A percentile compares a stretch with the other conserved stretches of the same genome.
Conservation (phyloP, 92 coral and sea anemone species). For the Parazoanthus swiftii region DNA sequence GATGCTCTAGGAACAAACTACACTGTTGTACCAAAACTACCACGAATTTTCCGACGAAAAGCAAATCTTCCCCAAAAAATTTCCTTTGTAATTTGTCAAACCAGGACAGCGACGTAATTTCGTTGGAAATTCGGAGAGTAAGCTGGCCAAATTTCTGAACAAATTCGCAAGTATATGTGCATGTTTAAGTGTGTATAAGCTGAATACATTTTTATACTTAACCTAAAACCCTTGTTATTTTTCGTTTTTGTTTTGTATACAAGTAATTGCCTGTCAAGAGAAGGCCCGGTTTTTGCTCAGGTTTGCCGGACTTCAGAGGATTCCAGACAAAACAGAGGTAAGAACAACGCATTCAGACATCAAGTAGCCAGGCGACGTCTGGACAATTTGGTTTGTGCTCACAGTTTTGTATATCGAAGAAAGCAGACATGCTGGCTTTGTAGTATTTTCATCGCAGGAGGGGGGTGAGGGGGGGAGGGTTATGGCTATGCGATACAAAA, state of each 20-base stretch:
- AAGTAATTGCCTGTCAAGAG: conserved; percentile 84
- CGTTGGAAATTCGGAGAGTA: too few relatives aligned
- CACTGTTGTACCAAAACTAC: too few relatives aligned
- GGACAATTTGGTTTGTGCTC: background rate
- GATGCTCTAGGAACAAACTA: too few relatives aligned
- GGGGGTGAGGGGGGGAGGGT: too few relatives aligned
- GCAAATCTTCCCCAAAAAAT: too few relatives aligned
- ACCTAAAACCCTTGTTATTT: background rate
- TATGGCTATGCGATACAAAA: too few relatives aligned
- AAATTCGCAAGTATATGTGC: background rate
- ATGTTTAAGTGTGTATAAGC: background rate
- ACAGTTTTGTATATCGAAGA: background rate
- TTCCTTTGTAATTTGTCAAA: too few relatives aligned
- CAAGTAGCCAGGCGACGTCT: background rate
- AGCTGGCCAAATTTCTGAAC: background rate
- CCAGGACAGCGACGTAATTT: too few relatives aligned
- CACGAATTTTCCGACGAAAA: too few relatives aligned
- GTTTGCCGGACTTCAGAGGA: conserved; percentile 94
- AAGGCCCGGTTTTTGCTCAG: conserved; percentile 90
- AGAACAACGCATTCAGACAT: background rate
- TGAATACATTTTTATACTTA: background rate
- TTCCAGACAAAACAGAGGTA: conserved; percentile 77
- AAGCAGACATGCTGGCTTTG: too few relatives aligned
- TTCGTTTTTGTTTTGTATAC: background rate
- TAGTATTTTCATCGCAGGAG: too few relatives aligned